Conservation (phyloP, 1,140 invertebrate genomes). For the Venustaconcha ellipsiformis region DNA sequence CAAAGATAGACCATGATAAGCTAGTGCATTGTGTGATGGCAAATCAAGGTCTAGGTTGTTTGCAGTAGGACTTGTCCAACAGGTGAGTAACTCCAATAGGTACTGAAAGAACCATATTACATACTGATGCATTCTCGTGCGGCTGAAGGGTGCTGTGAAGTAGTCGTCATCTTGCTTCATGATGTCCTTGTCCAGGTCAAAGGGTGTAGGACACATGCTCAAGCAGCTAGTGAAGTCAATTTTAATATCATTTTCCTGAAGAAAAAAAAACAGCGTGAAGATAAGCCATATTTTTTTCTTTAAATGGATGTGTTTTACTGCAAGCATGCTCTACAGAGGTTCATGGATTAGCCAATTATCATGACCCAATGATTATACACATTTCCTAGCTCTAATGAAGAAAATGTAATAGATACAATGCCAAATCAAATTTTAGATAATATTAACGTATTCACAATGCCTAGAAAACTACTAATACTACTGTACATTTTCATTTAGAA, state of each 20-base stretch:
- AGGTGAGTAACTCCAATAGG: too few relatives aligned
- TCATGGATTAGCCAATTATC: too few relatives aligned
- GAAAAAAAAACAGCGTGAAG: slow-evolving; percentile 14
- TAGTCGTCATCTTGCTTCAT: slow-evolving; percentile 58
- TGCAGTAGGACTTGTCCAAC: too few relatives aligned
- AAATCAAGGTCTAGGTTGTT: too few relatives aligned
- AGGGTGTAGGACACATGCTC: slow-evolving; percentile 48
- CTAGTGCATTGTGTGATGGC: background rate
- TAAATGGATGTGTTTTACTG: background rate
- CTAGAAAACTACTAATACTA: too few relatives aligned
- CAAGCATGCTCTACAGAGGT: background rate
- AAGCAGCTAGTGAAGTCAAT: slow-evolving; percentile 30
- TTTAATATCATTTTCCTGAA: slow-evolving; percentile 58
- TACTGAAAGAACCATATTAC: slow-evolving; percentile 45
- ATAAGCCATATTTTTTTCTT: background rate
- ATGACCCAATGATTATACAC: too few relatives aligned
- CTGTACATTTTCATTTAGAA: too few relatives aligned
- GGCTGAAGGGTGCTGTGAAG: slow-evolving; percentile 82
- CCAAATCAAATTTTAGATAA: too few relatives aligned
- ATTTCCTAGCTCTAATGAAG: too few relatives aligned
- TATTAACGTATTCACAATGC: too few relatives aligned
- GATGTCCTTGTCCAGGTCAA: slow-evolving; percentile 56
- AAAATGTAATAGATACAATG: too few relatives aligned
- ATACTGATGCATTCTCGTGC: slow-evolving; percentile 87
- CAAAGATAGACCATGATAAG: slow-evolving; percentile 1